These are phyloP conservation scores for Carcharodon carcharias DNA, from an alignment of 2,797 vertebrate genomes.

Conservation along the genomic window DNA sequence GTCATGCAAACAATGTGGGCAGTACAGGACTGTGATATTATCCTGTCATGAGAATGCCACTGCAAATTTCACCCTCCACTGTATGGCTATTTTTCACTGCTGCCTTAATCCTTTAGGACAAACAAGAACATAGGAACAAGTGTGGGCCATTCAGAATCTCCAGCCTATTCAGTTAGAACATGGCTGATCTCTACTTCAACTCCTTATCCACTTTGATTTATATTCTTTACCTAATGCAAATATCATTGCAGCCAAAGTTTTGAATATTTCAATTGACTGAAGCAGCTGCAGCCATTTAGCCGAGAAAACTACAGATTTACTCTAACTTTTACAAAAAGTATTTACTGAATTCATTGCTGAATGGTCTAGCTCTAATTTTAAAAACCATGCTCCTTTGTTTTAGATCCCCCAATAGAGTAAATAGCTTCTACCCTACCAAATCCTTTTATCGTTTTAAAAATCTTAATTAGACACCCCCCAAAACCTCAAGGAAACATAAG, in stretches of 20 bases:
- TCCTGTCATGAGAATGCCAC: not conserved
- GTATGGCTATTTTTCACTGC: not conserved
- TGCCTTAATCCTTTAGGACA: not conserved
- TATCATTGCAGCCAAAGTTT: not conserved
- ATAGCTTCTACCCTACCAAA: not conserved
- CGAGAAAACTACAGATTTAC: not conserved
- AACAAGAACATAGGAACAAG: not conserved
- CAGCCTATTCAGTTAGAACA: not conserved
- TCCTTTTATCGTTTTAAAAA: not conserved
- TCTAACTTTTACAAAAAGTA: not conserved
- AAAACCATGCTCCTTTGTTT: not conserved
- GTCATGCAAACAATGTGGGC: not conserved
- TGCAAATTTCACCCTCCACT: not conserved
- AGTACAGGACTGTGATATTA: not conserved
- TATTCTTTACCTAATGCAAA: not conserved
- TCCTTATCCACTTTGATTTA: not conserved
- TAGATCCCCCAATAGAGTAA: not conserved
- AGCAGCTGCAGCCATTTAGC: not conserved
- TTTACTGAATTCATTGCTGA: not conserved
- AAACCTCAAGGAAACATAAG: not conserved
- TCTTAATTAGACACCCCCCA: not conserved
- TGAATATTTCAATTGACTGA: not conserved
- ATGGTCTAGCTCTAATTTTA: not conserved
- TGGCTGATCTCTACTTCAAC: not conserved
- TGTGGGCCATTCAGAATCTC: not conserved